Evolutionary conservation across 2,797 vertebrate species (phyloP).

Genomic region (Odontamblyopus rebecca): DNA sequence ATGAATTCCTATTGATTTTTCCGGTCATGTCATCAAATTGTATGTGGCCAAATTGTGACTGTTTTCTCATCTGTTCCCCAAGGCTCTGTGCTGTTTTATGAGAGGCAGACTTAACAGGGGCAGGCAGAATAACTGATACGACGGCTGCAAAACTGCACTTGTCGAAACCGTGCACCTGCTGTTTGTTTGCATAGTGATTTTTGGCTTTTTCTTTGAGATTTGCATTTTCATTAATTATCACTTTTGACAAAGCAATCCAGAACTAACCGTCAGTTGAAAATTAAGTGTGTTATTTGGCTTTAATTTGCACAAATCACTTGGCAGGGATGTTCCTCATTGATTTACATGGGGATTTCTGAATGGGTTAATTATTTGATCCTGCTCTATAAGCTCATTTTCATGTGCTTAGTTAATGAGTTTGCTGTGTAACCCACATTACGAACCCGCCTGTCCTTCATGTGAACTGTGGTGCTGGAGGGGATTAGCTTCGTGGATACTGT

Average conservation of each 20-base stretch:
- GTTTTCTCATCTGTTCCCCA: slow-evolving; percentile 59
- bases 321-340: too few species aligned
- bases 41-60: slow-evolving; percentile 62
- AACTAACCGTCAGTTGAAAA: not conserved
- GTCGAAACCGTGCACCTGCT: not conserved
- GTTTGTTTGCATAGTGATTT: slow-evolving; percentile 3
- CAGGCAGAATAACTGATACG: slow-evolving; percentile 22
- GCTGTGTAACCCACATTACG: not conserved
- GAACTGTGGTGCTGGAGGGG: not conserved
- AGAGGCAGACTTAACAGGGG: slow-evolving; percentile 40
- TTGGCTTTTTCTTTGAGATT: not conserved
- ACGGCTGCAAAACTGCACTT: not conserved
- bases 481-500: not conserved
- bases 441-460: not conserved
- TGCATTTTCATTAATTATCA: not conserved
- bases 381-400: not conserved
- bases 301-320: not conserved
- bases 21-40: slow-evolving; percentile 65
- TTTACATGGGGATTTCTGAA: too few species aligned
- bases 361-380: not conserved
- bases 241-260: not conserved
- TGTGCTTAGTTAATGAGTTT: not conserved
- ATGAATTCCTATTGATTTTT: slow-evolving; percentile 74
- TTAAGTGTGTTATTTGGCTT: not conserved
- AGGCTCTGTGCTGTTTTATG: slow-evolving; percentile 51